These are phyloP conservation scores for Jaculus jaculus DNA, from an alignment of 2,113 vertebrate genomes.

Conservation along the genomic window DNA sequence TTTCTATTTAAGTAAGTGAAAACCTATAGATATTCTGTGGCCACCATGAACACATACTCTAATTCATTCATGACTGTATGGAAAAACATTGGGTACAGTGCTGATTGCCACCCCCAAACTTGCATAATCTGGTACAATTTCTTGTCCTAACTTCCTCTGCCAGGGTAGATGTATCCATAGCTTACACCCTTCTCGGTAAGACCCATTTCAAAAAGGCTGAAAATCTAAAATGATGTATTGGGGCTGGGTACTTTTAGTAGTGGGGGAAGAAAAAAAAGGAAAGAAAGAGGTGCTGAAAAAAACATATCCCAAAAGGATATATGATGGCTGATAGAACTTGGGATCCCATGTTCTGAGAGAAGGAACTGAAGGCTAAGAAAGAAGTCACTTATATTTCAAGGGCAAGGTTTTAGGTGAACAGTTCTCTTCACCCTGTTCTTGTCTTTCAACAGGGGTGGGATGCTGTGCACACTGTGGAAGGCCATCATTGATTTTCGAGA, in stretches of 20 bases:
- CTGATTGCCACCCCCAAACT: neutral
- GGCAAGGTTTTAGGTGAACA: neutral
- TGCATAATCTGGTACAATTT: neutral
- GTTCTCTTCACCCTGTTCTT: neutral
- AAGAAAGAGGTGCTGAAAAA: neutral
- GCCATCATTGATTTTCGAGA: slow-evolving; percentile 93
- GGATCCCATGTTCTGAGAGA: slow-evolving; percentile 7
- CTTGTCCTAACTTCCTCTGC: neutral
- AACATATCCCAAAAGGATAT: slow-evolving; percentile 13
- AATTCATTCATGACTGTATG: neutral
- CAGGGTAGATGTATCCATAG: neutral
- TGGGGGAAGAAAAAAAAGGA: neutral
- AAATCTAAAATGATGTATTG: slow-evolving; percentile 27
- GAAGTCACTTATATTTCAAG: slow-evolving; percentile 37
- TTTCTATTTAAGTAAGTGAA: neutral
- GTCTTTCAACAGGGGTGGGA: slow-evolving; percentile 90
- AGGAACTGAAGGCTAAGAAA: neutral
- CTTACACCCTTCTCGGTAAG: neutral
- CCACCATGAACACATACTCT: neutral
- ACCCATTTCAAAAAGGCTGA: slow-evolving; percentile 28
- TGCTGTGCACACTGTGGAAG: slow-evolving; percentile 96
- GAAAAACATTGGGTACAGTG: neutral
- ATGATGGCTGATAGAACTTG: neutral
- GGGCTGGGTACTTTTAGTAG: neutral
- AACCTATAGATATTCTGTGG: neutral